Base-by-base conservation (phyloP, 2,797 vertebrate species). In the Ptychobarbus kaznakovi region DNA sequence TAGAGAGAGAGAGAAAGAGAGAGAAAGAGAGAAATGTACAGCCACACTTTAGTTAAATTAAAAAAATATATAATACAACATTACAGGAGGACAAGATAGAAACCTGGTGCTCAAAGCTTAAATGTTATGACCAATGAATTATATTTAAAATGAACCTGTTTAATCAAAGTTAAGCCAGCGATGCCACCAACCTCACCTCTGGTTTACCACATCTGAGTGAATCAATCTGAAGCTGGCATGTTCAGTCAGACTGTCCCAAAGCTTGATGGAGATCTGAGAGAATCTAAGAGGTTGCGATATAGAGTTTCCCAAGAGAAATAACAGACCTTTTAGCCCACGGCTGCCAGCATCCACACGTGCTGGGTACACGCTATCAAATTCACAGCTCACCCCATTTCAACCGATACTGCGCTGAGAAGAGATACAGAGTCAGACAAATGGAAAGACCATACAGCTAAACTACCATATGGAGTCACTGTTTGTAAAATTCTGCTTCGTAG, bases 331-430 rank as follows among this genome's bases (percentile, higher is more conserved):
- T 72, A 58, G 69, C 68, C 44, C 42, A 51, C 38, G 44, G 72
- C 78, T 70, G 35, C 28, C 1, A 72, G 73, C 66, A 74, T 42
- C 11, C 8, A 6, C 32, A 75, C 53, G 28, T 25, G 7, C 77
- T 61, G 46, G 40, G 83, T 78, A 69, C n/a, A 66, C n/a, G 44
- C 28, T 46, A 44, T 32, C 32, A 46, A 28, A 77, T 49, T 80
- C 49, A 42, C 38, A 75, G 51, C 61, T 83, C 81, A 81, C 81
- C 70, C 61, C 3, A 9, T 77, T 80, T 86, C 63, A 88, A 80
- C 84, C 46, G 2, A 22, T 7, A 61, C n/a, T 80, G 79, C 13
- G 20, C 51, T 63, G 53, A 49, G 15, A 76, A 83, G 22, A 13
- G 53, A 83, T 58, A 65, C 25, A 13, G 15, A n/a, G 42, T 74